Evolutionary conservation across 2,888 invertebrate species (phyloP).

Genomic region (Orthosia gracilis): DNA sequence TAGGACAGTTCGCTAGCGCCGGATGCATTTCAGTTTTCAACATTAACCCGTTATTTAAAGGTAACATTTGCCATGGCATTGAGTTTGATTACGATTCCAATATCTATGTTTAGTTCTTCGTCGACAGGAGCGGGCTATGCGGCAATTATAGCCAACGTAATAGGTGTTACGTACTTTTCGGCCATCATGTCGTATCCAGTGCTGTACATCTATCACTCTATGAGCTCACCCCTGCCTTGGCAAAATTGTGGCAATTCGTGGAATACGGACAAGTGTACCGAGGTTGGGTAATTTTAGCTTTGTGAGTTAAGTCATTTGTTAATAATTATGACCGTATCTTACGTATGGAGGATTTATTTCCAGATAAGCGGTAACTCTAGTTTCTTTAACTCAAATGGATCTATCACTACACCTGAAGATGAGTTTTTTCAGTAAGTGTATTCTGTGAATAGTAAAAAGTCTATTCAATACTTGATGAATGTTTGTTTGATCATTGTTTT

Average conservation of each 20-base stretch:
- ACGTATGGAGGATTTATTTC: conserved; percentile 63
- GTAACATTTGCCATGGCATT: conserved; percentile 82
- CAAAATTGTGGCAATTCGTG: conserved; percentile 94
- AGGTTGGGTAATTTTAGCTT: conserved; percentile 83
- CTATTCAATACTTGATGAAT: neutral
- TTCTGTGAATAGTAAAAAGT: neutral
- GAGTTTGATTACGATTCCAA: conserved; percentile 43
- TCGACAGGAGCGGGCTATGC: conserved; percentile 96
- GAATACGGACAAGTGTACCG: conserved; percentile 95
- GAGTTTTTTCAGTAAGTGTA: conserved; percentile 95
- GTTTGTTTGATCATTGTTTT: neutral
- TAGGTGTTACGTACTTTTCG: conserved; percentile 96
- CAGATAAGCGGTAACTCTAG: conserved; percentile 85
- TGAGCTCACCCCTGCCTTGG: conserved; percentile 94
- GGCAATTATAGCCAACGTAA: conserved; percentile 94
- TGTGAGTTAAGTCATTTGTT: conserved; percentile 45
- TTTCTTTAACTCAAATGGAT: conserved; percentile 77
- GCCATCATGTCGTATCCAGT: conserved; percentile 96
- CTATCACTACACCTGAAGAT: conserved; percentile 93
- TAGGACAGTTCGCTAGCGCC: conserved; percentile 96
- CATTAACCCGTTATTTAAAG: conserved; percentile 96
- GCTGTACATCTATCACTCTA: conserved; percentile 94
- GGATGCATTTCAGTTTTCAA: conserved; percentile 96
- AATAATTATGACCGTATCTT: conserved; percentile 33
- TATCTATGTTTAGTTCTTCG: conserved; percentile 46